Conservation (phyloP, 2,113 vertebrate species). For the Silurus meridionalis region DNA sequence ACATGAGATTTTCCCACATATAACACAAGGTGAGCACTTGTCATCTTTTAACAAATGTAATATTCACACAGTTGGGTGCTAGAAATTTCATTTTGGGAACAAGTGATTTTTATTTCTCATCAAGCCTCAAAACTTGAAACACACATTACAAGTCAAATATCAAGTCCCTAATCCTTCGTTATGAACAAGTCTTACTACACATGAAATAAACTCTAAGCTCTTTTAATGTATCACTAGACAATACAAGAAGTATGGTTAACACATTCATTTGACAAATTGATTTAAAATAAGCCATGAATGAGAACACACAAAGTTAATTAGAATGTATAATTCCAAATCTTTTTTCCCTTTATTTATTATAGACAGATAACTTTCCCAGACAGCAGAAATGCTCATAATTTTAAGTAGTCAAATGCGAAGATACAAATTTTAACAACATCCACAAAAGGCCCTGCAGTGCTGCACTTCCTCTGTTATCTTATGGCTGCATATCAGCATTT, state of each 20-base stretch:
- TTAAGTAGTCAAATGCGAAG: not conserved
- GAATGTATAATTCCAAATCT: not conserved
- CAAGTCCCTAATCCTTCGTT: not conserved
- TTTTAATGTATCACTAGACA: not conserved
- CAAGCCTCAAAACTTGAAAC: not conserved
- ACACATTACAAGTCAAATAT: not conserved
- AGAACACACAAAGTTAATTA: not conserved
- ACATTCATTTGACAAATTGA: not conserved
- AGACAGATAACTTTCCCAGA: not conserved
- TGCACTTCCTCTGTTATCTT: not conserved
- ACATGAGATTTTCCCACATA: constrained; percentile 16
- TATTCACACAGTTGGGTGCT: not conserved
- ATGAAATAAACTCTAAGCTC: not conserved
- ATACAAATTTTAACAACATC: not conserved
- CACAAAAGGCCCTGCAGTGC: not conserved
- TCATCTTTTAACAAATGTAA: constrained; percentile 10
- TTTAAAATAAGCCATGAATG: not conserved
- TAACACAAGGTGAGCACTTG: constrained; percentile 23
- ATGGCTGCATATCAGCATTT: not conserved
- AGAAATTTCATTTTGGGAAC: not conserved
- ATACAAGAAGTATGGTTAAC: not conserved
- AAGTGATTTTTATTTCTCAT: not conserved
- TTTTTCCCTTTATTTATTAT: not conserved
- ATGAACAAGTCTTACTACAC: not conserved
- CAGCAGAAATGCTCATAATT: not conserved